A percentile compares a stretch with the other conserved stretches of the same genome.
These are phyloP conservation scores for Drosophila bipectinata DNA, from an alignment of 1,140 invertebrate species.

Conservation along the genomic window DNA sequence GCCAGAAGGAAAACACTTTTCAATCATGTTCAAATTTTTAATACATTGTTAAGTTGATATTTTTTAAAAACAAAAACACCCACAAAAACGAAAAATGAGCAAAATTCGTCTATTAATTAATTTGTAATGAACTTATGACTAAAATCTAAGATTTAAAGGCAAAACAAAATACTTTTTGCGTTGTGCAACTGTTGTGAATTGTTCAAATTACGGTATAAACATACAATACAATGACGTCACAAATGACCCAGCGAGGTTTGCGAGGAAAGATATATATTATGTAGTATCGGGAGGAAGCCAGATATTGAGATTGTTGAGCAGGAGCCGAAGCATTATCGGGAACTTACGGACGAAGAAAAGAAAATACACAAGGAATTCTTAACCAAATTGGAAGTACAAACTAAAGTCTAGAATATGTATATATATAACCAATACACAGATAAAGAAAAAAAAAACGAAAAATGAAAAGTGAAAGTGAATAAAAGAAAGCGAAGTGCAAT, in stretches of 20 bases:
- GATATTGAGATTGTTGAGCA: constrained; percentile 17
- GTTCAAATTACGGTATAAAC: constrained; percentile 75
- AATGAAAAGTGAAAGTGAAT: constrained; percentile 6
- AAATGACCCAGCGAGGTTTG: constrained; percentile 46
- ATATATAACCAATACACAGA: constrained; percentile 49
- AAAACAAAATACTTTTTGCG: constrained; percentile 61
- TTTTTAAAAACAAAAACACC: constrained; percentile 28
- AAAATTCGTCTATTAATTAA: constrained; percentile 70
- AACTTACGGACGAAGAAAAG: constrained; percentile 53
- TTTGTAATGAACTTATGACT: constrained; percentile 66
- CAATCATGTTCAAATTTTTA: constrained; percentile 72
- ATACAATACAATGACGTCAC: constrained; percentile 67
- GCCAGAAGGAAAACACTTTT: constrained; percentile 70
- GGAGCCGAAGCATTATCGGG: constrained; percentile 15
- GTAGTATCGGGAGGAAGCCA: constrained; percentile 17
- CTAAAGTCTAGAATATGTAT: constrained; percentile 80
- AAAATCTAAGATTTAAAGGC: constrained; percentile 58
- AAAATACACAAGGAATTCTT: constrained; percentile 82
- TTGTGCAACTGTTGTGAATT: constrained; percentile 82
- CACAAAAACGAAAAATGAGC: constrained; percentile 43
- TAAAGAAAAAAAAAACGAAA: constrained; percentile 29
- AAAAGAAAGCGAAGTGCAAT: constrained; percentile 43
- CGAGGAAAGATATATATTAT: constrained; percentile 29
- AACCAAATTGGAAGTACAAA: constrained; percentile 83
- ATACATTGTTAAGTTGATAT: constrained; percentile 68